These are phyloP conservation scores for Taeniopygia guttata DNA, from an alignment of 2,797 vertebrate genomes.

Conservation along the genomic window DNA sequence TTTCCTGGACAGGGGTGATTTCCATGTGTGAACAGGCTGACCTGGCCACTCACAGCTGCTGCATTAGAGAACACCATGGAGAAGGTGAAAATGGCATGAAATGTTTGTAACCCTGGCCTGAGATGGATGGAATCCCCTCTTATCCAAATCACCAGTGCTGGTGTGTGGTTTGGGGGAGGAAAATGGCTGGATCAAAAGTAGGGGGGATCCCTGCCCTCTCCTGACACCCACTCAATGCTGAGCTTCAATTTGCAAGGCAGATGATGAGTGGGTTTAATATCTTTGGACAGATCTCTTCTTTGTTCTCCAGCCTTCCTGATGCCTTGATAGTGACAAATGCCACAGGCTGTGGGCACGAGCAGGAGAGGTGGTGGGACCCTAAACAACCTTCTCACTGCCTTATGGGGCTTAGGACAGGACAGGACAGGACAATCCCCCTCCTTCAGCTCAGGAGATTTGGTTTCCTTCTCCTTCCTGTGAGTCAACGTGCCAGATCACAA, in stretches of 20 bases:
- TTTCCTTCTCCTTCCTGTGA: neutral
- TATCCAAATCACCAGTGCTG: neutral
- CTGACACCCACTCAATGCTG: neutral
- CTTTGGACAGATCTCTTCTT: neutral
- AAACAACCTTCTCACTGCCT: neutral
- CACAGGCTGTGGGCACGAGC: fast-evolving
- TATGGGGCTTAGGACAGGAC: neutral
- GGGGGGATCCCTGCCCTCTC: neutral
- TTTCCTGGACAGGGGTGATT: neutral
- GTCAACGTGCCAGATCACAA: fast-evolving
- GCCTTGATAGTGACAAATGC: neutral
- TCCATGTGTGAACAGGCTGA: neutral
- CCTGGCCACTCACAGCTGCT: neutral
- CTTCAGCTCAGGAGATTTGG: neutral
- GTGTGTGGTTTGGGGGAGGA: neutral
- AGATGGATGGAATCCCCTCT: neutral
- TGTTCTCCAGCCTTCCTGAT: neutral
- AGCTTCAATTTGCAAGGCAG: neutral
- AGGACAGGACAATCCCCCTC: neutral
- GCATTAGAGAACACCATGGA: neutral
- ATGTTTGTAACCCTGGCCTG: neutral
- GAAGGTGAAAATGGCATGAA: neutral
- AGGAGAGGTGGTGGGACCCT: neutral
- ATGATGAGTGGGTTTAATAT: neutral
- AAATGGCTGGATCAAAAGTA: neutral